Evolutionary conservation across 2,113 vertebrate species (phyloP), one percentile per base, ranked within the genome.

Genomic region (Rhegmatorhina hoffmannsi): DNA sequence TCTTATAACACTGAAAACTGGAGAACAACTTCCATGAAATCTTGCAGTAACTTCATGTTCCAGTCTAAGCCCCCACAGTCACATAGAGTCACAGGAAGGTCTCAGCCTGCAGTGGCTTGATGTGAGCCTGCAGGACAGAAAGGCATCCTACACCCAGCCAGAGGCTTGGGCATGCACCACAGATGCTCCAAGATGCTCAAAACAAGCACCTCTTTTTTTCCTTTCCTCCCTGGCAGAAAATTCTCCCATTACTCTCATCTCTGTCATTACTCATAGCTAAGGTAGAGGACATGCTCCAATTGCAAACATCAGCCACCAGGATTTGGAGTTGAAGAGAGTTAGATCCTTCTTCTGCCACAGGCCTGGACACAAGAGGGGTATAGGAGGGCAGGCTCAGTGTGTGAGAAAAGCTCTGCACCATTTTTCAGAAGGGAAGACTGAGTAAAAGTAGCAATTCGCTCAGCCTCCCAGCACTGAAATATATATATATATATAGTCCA

Each of bases 141-240:
- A 50, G 17, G 20, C n/a, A 13, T 4, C 33, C 23, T 0, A 1
- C 2, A 1, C 7, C 13, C 23, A 3, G 3, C 33, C 2, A 1
- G 34, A 76, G 33, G 60, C 18, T 60, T 55, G 1, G 0, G 17
- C 4, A 0, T 1, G 1, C 17, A 63, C 24, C 2, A 0, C 20
- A 62, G 24, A 3, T 34, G 23, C 43, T 74, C 38, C 43, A 43
- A 69, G 56, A n/a, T 29, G 25, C 34, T 79, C 55, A 8, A 29
- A 72, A 67, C 0, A 1, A 52, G 25, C 33, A 56, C 25, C 20
- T 60, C 6, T 26, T 2, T 0, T 62, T 34, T 67, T 62, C 31
- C 40, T 89, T 82, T 29, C 24, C 43, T 68, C 23, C 13, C 49
- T 19, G 18, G 67, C 28, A 66, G 69, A 76, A 87, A 40, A 7